Evolutionary conservation across 2,888 invertebrate species (phyloP), one percentile per base, ranked within the genome.

Genomic region (Dynastes grantii): DNA sequence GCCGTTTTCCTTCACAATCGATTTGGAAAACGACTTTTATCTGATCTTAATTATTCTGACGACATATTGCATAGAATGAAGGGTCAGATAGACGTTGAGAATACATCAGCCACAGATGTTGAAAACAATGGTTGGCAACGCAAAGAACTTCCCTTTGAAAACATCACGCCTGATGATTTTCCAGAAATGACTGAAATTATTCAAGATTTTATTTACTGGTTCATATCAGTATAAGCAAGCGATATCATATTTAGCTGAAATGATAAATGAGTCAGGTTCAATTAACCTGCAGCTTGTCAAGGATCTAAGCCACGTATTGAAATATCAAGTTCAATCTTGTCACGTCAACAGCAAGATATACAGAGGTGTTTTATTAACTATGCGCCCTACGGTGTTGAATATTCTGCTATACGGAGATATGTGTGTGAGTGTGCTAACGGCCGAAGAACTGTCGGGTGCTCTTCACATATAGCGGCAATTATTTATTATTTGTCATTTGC

Each of bases 361-460:
- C 16, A 53, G 53, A 53, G 5, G 53, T 22, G 22, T 22, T 53
- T 16, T 53, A 53, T 13, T 53, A 16, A 2, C 13, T 53, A 53
- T 53, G 53, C 13, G n/a, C 53, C 53, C 5, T 53, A 53, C 53
- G 53, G n/a, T 53, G 53, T 53, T 53, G 1, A n/a, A 6, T 53
- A 53, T 53, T 53, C 13, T 53, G 53, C 53, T 53, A 53, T 53
- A 16, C 53, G 53, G 53, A n/a, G 53, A 53, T 53, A 53, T 53
- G 3, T 53, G 53, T 53, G n/a, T 53, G 53, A 53, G n/a, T 53
- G 53, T 53, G n/a, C 53, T 53, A 53, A 53, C n/a, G 13, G n/a
- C 13, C 16, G 16, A 53, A 53, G 16, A 53, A 16, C 53, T 53
- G 53, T 53, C 13, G 16, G 53, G 4, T 2, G n/a, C 3, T 53